Percentiles rank a stretch among this genome's conserved stretches.
phyloP scores from a whole-genome alignment of 1,140 invertebrate species.

The Odontomachus brunneus region DNA sequence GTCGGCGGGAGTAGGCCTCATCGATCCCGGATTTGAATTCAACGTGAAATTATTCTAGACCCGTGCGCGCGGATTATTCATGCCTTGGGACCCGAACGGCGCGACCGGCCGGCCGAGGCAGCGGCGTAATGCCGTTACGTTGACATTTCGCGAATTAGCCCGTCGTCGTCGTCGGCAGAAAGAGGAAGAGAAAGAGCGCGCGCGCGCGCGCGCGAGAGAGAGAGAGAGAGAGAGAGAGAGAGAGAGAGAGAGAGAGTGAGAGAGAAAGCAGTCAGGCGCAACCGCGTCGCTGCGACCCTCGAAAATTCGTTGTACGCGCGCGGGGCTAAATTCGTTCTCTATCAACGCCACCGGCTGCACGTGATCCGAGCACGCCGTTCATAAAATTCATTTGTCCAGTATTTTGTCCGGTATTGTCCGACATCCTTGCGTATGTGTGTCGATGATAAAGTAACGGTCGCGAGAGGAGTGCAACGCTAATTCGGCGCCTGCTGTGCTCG shows the following conservation, averaged over 20 bases:
- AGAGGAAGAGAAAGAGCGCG: no score
- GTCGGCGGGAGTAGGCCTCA: conserved; percentile 66
- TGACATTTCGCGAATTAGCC: conserved; percentile 23
- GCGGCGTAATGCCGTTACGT: not conserved
- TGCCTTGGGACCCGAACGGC: conserved; percentile 14
- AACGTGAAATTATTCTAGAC: conserved; percentile 69
- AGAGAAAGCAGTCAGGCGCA: not conserved
- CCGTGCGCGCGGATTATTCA: conserved; percentile 68
- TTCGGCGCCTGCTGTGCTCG: not conserved
- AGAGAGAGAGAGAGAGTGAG: not conserved
- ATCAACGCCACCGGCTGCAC: conserved; percentile 5
- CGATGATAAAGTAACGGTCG: not conserved
- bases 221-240: not conserved
- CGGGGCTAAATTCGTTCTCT: conserved; percentile 18
- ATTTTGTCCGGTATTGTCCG: no score
- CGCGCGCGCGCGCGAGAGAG: no score
- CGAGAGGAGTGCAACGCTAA: no score
- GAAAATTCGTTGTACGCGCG: conserved; percentile 32
- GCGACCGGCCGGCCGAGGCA: conserved; percentile 14
- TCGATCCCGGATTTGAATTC: conserved; percentile 73
- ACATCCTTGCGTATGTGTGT: conserved; percentile 2
- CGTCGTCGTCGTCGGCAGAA: not conserved
- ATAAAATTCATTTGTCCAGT: conserved; percentile 29
- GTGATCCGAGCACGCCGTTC: conserved; percentile 16
- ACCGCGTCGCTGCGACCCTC: not conserved